Conservation (phyloP, 2,888 invertebrate genomes). For the Ichneumon xanthorius region DNA sequence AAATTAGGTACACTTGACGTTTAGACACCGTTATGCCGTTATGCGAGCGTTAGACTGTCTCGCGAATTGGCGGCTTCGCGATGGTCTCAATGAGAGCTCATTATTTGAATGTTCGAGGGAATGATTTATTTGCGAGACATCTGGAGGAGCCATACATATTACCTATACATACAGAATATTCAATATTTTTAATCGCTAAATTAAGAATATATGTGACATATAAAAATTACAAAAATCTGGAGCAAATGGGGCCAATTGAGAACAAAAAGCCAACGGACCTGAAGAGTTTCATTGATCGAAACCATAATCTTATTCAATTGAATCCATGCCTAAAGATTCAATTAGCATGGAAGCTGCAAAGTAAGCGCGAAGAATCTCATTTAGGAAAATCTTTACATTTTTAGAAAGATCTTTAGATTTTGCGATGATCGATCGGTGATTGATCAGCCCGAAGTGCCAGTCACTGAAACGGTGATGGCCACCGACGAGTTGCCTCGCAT, state of each 20-base stretch:
- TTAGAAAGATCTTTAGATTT: neutral
- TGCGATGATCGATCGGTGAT: neutral
- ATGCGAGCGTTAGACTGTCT: neutral
- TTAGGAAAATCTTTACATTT: too few relatives aligned
- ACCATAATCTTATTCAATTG: too few relatives aligned
- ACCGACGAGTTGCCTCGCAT: neutral
- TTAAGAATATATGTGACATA: neutral
- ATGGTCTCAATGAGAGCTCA: neutral
- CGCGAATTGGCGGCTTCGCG: neutral
- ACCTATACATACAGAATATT: neutral
- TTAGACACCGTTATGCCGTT: conserved; percentile 10
- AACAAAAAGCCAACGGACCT: too few relatives aligned
- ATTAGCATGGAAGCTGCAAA: too few relatives aligned
- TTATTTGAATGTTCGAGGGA: neutral
- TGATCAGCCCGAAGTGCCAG: neutral
- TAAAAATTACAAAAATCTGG: neutral
- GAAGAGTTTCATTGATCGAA: too few relatives aligned
- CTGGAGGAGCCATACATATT: neutral
- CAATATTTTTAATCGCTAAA: neutral
- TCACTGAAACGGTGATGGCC: neutral
- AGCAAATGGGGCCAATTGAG: too few relatives aligned
- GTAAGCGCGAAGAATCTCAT: too few relatives aligned
- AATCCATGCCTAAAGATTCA: too few relatives aligned
- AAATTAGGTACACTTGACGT: conserved; percentile 34
- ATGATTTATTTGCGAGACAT: neutral